phyloP scores from a whole-genome alignment of 2,113 vertebrate species.

The Heterocephalus glaber region DNA sequence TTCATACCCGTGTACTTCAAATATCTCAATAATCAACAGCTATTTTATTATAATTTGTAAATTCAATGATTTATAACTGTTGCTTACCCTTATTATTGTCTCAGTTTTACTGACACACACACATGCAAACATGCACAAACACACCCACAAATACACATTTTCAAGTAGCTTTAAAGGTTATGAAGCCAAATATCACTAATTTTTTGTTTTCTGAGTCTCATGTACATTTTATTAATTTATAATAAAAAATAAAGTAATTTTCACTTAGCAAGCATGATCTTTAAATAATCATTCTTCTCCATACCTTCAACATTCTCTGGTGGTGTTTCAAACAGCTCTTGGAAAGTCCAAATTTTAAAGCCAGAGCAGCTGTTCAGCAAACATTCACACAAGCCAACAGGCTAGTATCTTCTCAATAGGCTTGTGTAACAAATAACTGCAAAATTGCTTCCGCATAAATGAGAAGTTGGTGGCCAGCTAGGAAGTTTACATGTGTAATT shows the following conservation, averaged over 20 bases:
- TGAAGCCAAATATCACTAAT: background rate
- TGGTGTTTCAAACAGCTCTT: conserved; percentile 55
- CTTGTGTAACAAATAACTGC: conserved; percentile 75
- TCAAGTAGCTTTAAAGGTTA: background rate
- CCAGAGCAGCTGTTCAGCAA: conserved; percentile 77
- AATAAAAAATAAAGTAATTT: conserved; percentile 21
- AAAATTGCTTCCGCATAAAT: conserved; percentile 67
- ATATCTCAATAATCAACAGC: background rate
- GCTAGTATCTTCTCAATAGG: conserved; percentile 64
- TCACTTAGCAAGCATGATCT: background rate
- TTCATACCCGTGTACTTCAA: background rate
- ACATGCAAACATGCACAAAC: background rate
- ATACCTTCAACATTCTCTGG: conserved; percentile 8
- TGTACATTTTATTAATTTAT: background rate
- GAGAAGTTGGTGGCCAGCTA: conserved; percentile 69
- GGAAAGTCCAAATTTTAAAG: conserved; percentile 72
- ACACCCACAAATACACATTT: background rate
- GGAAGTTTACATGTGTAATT: conserved; percentile 61
- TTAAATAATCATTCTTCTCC: conserved; percentile 5
- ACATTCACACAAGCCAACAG: conserved; percentile 68
- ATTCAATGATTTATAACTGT: background rate
- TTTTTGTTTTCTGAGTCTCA: background rate
- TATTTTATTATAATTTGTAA: background rate
- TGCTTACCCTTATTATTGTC: background rate
- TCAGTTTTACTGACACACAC: background rate